phyloP scores from a whole-genome alignment of 2,888 invertebrate genomes.

The Cryptosula pallasiana region DNA sequence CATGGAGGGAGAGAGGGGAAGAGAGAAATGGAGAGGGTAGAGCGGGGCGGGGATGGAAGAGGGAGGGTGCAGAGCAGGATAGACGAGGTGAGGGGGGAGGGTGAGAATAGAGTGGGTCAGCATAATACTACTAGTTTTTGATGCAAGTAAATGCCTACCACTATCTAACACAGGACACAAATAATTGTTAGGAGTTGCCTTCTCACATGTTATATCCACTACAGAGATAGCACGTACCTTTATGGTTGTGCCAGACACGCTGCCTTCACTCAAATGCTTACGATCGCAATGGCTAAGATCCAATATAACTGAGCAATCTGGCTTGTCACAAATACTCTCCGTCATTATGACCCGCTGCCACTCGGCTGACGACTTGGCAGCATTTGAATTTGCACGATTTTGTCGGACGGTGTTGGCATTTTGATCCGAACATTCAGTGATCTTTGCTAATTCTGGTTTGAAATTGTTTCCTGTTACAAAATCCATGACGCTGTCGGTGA shows the following conservation, averaged over 20 bases:
- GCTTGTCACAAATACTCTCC: neutral
- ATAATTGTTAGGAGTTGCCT: no score
- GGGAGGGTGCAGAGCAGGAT: no score
- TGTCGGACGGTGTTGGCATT: neutral
- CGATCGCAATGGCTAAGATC: neutral
- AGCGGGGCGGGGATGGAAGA: no score
- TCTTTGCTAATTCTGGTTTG: neutral
- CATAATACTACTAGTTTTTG: no score
- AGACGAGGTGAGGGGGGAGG: no score
- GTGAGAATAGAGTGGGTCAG: no score
- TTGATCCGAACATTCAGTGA: neutral
- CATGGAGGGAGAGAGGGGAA: no score
- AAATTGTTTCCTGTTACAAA: neutral
- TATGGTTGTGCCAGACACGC: neutral
- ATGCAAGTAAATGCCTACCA: no score
- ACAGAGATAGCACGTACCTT: neutral
- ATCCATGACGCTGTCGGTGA: conserved; percentile 16
- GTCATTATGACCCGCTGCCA: conserved; percentile 4
- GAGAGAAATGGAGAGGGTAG: no score
- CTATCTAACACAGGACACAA: no score
- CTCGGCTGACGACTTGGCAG: neutral
- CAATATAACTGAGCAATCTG: neutral
- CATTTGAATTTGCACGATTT: neutral
- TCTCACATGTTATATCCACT: no score
- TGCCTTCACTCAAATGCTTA: neutral